A percentile compares a stretch with the other conserved stretches of the same genome.
These are phyloP conservation scores for Polylopha cassiicola DNA, from an alignment of 2,888 invertebrate species.

Conservation along the genomic window DNA sequence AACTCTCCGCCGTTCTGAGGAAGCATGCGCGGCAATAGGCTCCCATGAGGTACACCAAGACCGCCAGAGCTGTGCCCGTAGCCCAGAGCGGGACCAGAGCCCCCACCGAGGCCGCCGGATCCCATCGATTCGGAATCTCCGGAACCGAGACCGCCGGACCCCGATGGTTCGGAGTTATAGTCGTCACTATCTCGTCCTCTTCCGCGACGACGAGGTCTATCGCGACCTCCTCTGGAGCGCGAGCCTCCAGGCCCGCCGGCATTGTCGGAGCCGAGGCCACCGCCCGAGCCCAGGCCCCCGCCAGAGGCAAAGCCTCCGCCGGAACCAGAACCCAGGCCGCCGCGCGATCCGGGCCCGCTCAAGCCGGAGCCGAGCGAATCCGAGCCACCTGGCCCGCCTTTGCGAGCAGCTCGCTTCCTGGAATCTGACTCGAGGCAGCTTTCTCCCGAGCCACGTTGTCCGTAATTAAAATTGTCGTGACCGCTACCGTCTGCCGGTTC, in stretches of 20 bases:
- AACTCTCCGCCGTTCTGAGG: slow-evolving; percentile 51
- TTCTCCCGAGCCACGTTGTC: slow-evolving; percentile 58
- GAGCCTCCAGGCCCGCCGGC: slow-evolving; percentile 37
- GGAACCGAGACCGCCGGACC: slow-evolving; percentile 48
- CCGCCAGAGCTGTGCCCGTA: slow-evolving; percentile 61
- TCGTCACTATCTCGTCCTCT: slow-evolving; percentile 61
- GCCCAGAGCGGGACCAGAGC: slow-evolving; percentile 42
- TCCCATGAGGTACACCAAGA: slow-evolving; percentile 64
- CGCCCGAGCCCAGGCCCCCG: slow-evolving; percentile 35
- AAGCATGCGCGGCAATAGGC: slow-evolving; percentile 68
- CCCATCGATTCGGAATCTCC: slow-evolving; percentile 36
- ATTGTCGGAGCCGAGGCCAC: slow-evolving; percentile 38
- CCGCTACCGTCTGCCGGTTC: slow-evolving; percentile 41
- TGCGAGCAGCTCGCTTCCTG: slow-evolving; percentile 61
- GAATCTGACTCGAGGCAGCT: slow-evolving; percentile 69
- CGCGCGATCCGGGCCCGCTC: slow-evolving; percentile 28
- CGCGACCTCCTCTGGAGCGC: slow-evolving; percentile 51
- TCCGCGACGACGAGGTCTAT: slow-evolving; percentile 59
- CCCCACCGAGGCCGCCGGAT: slow-evolving; percentile 39
- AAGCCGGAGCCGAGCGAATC: slow-evolving; percentile 29
- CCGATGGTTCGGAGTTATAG: slow-evolving; percentile 41
- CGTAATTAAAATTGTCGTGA: slow-evolving; percentile 38
- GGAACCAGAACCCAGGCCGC: slow-evolving; percentile 26
- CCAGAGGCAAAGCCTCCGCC: slow-evolving; percentile 31
- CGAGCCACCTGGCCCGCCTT: slow-evolving; percentile 38